Conservation (phyloP, 2,797 vertebrate genomes). For the Artibeus lituratus region DNA sequence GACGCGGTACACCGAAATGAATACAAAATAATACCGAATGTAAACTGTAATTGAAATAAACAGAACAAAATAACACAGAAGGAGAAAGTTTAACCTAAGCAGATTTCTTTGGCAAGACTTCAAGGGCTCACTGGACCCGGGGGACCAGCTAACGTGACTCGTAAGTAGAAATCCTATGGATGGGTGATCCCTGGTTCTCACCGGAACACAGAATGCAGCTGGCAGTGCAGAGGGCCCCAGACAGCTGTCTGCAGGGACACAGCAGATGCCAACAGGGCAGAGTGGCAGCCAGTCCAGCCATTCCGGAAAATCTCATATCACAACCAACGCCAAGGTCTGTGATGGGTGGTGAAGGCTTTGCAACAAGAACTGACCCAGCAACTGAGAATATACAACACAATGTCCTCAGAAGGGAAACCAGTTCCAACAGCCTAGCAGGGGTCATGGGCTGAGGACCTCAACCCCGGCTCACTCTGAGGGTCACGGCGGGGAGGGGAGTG, state of each 20-base stretch:
- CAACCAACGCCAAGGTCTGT: no score
- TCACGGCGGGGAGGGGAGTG: no score
- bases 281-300: rapidly evolving
- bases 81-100: not conserved
- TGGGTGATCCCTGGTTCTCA: not conserved
- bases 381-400: rapidly evolving
- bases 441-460: no score
- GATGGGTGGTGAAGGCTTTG: not conserved
- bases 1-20: no score
- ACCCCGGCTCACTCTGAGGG: no score
- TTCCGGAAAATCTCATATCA: not conserved
- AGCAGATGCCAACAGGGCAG: not conserved
- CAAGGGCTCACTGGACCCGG: not conserved
- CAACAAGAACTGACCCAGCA: not conserved
- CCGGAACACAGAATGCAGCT: rapidly evolving
- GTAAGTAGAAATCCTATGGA: not conserved
- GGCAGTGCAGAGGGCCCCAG: rapidly evolving
- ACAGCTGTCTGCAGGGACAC: rapidly evolving
- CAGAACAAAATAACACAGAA: not conserved
- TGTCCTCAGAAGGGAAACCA: not conserved
- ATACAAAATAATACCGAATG: not conserved
- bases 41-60: not conserved
- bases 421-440: not conserved
- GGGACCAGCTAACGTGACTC: not conserved
- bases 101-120: not conserved